Conservation (phyloP, 1,140 invertebrate species). For the Notospermus geniculatus region DNA sequence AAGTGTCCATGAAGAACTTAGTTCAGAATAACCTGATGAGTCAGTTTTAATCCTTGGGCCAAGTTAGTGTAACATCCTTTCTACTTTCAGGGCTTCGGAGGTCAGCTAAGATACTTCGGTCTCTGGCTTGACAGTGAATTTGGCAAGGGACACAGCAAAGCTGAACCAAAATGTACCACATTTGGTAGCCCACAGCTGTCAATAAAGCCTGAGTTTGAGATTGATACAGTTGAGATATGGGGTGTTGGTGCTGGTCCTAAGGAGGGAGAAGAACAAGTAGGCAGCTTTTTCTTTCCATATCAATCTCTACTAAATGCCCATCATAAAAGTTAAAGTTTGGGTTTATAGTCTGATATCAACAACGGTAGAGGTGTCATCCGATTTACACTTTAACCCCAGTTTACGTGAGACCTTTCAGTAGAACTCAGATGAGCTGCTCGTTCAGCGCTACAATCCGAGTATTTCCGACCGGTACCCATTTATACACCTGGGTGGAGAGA, state of each 20-base stretch:
- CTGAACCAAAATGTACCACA: slow-evolving; percentile 72
- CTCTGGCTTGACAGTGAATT: slow-evolving; percentile 83
- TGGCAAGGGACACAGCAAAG: slow-evolving; percentile 74
- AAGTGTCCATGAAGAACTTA: not conserved
- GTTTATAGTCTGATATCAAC: too few species aligned
- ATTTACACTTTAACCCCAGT: too few species aligned
- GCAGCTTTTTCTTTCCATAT: not conserved
- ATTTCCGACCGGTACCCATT: too few species aligned
- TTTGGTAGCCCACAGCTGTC: slow-evolving; percentile 79
- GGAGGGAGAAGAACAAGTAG: slow-evolving; percentile 27
- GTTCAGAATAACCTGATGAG: too few species aligned
- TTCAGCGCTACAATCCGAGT: too few species aligned
- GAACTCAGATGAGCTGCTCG: too few species aligned
- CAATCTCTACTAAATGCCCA: not conserved
- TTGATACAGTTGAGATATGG: slow-evolving; percentile 84
- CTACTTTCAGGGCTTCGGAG: slow-evolving; percentile 76
- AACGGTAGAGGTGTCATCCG: too few species aligned
- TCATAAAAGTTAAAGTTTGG: too few species aligned
- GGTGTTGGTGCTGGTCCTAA: slow-evolving; percentile 73
- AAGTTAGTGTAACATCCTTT: not conserved
- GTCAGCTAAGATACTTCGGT: slow-evolving; percentile 81
- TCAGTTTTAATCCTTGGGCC: too few species aligned
- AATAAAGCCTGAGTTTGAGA: slow-evolving; percentile 71
- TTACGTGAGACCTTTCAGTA: too few species aligned
- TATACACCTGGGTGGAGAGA: too few species aligned